Conservation (phyloP, 2,888 invertebrate species). For the Lissonota sp. region DNA sequence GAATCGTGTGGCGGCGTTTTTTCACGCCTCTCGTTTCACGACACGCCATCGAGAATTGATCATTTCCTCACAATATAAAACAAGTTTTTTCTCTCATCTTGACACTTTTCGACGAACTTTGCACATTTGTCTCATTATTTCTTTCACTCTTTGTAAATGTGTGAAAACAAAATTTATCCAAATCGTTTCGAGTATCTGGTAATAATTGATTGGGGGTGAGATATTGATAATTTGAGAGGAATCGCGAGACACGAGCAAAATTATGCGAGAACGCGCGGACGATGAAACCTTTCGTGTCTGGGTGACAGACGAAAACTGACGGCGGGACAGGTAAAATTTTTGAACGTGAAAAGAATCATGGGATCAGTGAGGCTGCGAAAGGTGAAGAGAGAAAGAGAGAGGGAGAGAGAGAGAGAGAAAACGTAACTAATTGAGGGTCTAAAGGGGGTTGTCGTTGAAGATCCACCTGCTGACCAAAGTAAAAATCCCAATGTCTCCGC, state of each 20-base stretch:
- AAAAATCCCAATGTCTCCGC: constrained; percentile 76
- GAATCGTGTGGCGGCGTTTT: constrained; percentile 23
- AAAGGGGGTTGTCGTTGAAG: constrained; percentile 76
- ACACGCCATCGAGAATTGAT: constrained; percentile 28
- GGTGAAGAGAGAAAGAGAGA: constrained; percentile 33
- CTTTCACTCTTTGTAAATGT: constrained; percentile 1
- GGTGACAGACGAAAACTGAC: constrained; percentile 48
- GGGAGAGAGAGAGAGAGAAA: constrained; percentile 64
- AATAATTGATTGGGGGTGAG: constrained; percentile 22
- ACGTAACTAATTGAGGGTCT: constrained; percentile 80
- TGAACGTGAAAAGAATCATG: background rate
- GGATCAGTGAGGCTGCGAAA: background rate
- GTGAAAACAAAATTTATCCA: background rate
- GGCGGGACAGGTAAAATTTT: constrained; percentile 33
- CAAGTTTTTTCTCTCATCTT: constrained; percentile 25
- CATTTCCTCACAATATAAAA: background rate
- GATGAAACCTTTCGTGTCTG: constrained; percentile 27
- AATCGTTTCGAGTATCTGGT: background rate
- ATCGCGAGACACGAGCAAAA: constrained; percentile 11
- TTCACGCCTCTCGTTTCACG: constrained; percentile 32
- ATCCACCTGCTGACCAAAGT: constrained; percentile 79
- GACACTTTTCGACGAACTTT: constrained; percentile 24
- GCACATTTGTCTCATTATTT: constrained; percentile 36
- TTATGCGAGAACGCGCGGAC: constrained; percentile 37
- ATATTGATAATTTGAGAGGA: constrained; percentile 1